Percentiles rank a stretch among this genome's conserved stretches.
These are phyloP conservation scores for Conus betulinus DNA, from an alignment of 1,140 invertebrate genomes.

Conservation along the genomic window DNA sequence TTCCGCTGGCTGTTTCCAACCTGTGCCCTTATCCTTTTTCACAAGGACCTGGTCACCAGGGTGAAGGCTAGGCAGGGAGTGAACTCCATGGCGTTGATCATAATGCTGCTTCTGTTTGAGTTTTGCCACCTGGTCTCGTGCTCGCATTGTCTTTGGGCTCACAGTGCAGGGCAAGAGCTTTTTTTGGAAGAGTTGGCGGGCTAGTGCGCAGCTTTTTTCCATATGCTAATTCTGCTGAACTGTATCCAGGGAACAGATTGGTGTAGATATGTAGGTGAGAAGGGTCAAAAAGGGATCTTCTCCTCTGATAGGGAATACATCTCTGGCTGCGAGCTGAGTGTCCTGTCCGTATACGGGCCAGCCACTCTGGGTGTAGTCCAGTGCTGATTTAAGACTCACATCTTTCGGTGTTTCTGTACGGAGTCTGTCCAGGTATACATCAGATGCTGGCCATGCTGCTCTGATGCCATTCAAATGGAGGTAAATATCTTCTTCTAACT, in stretches of 20 bases:
- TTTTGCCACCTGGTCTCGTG: neutral
- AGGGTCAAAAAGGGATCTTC: no score
- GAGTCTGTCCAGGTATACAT: neutral
- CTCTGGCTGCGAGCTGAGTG: neutral
- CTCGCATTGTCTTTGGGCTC: neutral
- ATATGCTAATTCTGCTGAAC: no score
- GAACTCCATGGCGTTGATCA: neutral
- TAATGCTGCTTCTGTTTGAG: neutral
- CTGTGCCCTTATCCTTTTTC: neutral
- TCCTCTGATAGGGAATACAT: neutral
- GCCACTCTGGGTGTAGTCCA: neutral
- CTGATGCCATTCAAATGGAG: no score
- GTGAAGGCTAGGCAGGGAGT: neutral
- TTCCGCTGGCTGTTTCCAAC: neutral
- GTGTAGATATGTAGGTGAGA: no score
- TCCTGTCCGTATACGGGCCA: constrained; percentile 3
- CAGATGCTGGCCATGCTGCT: no score
- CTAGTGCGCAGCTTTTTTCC: no score
- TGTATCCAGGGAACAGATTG: no score
- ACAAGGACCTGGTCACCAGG: neutral
- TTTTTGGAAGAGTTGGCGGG: no score
- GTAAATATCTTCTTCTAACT: no score
- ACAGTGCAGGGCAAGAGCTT: neutral
- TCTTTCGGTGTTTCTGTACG: neutral
- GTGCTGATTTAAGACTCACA: neutral